Evolutionary conservation across 2,113 vertebrate genomes (phyloP).

Genomic region (Psittacula cyanocephala): DNA sequence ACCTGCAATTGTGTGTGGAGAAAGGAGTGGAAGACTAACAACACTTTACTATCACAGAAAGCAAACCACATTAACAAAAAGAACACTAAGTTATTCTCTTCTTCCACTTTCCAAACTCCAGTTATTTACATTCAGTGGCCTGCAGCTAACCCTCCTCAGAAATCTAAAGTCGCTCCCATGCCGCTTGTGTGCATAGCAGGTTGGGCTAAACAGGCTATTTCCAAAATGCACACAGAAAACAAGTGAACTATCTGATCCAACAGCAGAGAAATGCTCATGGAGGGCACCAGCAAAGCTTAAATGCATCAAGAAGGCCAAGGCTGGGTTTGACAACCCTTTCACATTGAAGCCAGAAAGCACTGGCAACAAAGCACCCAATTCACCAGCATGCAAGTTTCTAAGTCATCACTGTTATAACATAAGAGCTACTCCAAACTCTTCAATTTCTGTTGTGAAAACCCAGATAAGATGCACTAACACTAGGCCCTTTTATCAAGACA

Average conservation of each 20-base stretch:
- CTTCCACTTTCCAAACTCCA: neutral
- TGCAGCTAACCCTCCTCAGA: neutral
- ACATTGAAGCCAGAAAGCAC: neutral
- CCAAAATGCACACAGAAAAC: neutral
- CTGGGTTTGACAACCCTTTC: neutral
- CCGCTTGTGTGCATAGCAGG: neutral
- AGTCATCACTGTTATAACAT: neutral
- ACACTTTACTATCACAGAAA: neutral
- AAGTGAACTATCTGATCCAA: neutral
- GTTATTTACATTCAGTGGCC: neutral
- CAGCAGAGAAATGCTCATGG: neutral
- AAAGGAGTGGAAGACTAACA: neutral
- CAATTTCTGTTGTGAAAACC: neutral
- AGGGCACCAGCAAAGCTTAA: neutral
- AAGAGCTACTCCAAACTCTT: neutral
- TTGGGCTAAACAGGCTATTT: neutral
- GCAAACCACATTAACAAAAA: neutral
- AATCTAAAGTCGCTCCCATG: neutral
- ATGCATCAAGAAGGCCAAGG: neutral
- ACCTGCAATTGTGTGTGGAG: neutral
- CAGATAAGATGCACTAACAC: neutral
- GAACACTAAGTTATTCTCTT: neutral
- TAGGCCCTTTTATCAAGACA: neutral
- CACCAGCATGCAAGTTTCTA: neutral
- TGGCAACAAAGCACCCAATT: neutral